Base-by-base conservation (phyloP, 2,888 invertebrate genomes). In the Drosophila mulleri region DNA sequence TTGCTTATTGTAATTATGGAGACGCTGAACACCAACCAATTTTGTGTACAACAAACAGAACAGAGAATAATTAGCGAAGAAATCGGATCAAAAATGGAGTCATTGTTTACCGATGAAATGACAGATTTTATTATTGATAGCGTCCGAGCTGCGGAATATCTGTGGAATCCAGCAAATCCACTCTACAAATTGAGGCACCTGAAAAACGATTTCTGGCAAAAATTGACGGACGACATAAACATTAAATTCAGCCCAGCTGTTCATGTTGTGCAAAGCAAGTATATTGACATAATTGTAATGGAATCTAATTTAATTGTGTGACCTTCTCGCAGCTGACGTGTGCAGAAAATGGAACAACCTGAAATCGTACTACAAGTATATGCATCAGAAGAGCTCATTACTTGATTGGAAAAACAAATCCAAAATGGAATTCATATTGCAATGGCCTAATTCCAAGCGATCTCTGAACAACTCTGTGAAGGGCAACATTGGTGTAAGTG, bases 281-380 rank as follows among this genome's bases (percentile, higher is more conserved):
- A 42, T 11, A 18, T 16, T 2, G n/a, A 4, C 23, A n/a, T 44
- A 8, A 35, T 54, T 44, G 35, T 0, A 6, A n/a, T 18, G n/a
- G 7, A n/a, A 26, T 41, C 2, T 8, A 2, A 3, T 12, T 0
- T 39, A 54, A 54, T 35, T 41, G 37, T 5, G 0, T 53, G 8
- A 1, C 16, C 3, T 8, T n/a, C 12, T 14, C 11, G 4, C 42
- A 72, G 72, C 52, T n/a, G 65, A 72, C 29, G 65, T 72, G 4
- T 72, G 72, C n/a, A 45, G 72, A n/a, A 72, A 72, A 18, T 72
- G 72, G 72, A 72, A 72, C 47, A 72, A 72, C 23, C 72, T 72
- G 1, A 72, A 72, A 20, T 72, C 72, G 2, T 72, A 72, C 41
- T 72, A 72, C 44, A 58, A 47, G 20, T 35, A 63, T 0, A 72